These are phyloP conservation scores for Cebidichthys violaceus DNA, from an alignment of 2,113 vertebrate genomes.

Conservation along the genomic window DNA sequence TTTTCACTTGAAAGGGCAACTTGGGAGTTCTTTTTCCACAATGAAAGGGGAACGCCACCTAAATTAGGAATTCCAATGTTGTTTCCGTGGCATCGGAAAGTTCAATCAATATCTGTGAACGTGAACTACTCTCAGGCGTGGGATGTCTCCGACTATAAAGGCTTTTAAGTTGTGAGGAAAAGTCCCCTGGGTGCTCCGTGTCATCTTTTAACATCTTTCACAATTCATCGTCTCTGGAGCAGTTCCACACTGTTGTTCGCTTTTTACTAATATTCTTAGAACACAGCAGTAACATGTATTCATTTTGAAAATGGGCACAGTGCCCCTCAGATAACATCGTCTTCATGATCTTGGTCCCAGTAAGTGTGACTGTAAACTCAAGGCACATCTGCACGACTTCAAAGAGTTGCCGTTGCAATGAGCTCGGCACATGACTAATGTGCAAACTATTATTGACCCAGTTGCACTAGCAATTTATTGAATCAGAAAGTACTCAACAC, in stretches of 20 bases:
- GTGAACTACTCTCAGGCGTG: not conserved
- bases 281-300: not conserved
- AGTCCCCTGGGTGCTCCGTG: no score
- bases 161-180: not conserved
- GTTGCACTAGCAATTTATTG: slow-evolving; percentile 24
- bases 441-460: slow-evolving; percentile 38
- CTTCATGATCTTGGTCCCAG: slow-evolving; percentile 7
- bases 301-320: not conserved
- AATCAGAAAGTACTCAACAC: slow-evolving; percentile 19
- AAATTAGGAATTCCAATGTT: not conserved
- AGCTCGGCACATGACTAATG: slow-evolving; percentile 30
- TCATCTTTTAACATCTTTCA: not conserved
- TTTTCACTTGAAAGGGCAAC: slow-evolving; percentile 27
- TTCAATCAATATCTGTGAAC: not conserved
- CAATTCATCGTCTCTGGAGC: not conserved
- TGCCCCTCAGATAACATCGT: slow-evolving; percentile 34
- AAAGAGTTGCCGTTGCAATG: slow-evolving; percentile 42
- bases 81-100: not conserved
- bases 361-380: slow-evolving; percentile 28
- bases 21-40: slow-evolving; percentile 50
- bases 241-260: not conserved
- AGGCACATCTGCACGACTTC: slow-evolving; percentile 45
- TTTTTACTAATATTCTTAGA: not conserved
- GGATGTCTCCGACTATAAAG: not conserved
- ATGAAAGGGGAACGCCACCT: slow-evolving; percentile 17